These are phyloP conservation scores for Drosophila suboccidentalis DNA, from an alignment of 2,888 invertebrate genomes.

Conservation along the genomic window DNA sequence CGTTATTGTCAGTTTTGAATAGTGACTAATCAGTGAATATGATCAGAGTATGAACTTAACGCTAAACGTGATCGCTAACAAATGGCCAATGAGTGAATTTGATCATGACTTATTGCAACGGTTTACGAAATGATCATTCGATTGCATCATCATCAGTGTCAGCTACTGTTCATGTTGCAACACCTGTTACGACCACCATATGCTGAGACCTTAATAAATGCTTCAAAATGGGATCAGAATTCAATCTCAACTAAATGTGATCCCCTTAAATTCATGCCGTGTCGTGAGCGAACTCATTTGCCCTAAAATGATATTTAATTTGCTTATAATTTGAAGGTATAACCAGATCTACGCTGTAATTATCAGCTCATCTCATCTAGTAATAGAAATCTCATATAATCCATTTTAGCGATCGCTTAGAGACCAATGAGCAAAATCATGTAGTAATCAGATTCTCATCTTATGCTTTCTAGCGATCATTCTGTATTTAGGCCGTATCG, in stretches of 20 bases:
- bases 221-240: conserved; percentile 3
- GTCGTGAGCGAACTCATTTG: not conserved
- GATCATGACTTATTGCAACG: conserved; percentile 36
- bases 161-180: conserved; percentile 4
- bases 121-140: conserved; percentile 30
- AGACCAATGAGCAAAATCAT: not conserved
- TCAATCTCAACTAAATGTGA: not conserved
- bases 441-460: not conserved
- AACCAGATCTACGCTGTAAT: not conserved
- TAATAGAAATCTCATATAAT: not conserved
- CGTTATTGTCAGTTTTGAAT: conserved; percentile 15
- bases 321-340: not conserved
- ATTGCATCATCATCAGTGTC: conserved; percentile 27
- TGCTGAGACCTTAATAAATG: conserved; percentile 1
- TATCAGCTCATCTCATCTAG: not conserved
- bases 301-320: not conserved
- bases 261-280: not conserved
- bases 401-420: not conserved
- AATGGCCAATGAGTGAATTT: conserved; percentile 19
- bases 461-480: not conserved
- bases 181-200: not conserved
- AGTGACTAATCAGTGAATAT: conserved; percentile 42
- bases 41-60: conserved; percentile 23
- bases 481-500: not conserved
- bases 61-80: conserved; percentile 26